Conservation (phyloP, 2,797 vertebrate species). For the Enteromius unitaeniatus region DNA sequence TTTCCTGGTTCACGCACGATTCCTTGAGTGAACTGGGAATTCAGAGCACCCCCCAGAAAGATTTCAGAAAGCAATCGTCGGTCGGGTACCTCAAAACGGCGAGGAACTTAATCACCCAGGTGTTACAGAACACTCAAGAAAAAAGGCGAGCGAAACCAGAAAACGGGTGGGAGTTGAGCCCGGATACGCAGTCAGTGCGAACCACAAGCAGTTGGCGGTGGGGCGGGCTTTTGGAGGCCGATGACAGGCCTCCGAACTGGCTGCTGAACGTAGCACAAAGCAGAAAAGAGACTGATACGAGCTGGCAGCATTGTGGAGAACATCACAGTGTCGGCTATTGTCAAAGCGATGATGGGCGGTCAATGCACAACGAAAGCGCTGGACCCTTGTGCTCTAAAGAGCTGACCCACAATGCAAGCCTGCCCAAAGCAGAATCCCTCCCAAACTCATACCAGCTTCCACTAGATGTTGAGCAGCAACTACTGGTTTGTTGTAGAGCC, state of each 20-base stretch:
- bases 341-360: conserved; percentile 55
- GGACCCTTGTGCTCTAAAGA: conserved; percentile 68
- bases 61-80: conserved; percentile 44
- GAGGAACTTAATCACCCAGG: conserved; percentile 65
- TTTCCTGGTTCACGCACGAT: conserved; percentile 66
- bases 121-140: conserved; percentile 64
- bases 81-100: conserved; percentile 50
- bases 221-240: conserved; percentile 63
- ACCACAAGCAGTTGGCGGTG: conserved; percentile 59
- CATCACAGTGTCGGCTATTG: conserved; percentile 59
- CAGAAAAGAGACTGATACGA: conserved; percentile 42
- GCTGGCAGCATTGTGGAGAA: conserved; percentile 41
- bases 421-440: conserved; percentile 58
- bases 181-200: not conserved
- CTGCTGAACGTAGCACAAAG: conserved; percentile 52
- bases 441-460: conserved; percentile 56
- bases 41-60: conserved; percentile 30
- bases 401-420: conserved; percentile 58
- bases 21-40: conserved; percentile 70
- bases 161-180: conserved; percentile 41
- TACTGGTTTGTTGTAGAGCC: conserved; percentile 48
- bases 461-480: conserved; percentile 47
- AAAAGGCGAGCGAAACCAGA: not conserved
- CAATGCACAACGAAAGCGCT: conserved; percentile 69
- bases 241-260: conserved; percentile 46